A percentile compares a stretch with the other conserved stretches of the same genome.
These are phyloP conservation scores for Bradypodion ventrale DNA, from an alignment of 2,797 vertebrate genomes.

Conservation along the genomic window DNA sequence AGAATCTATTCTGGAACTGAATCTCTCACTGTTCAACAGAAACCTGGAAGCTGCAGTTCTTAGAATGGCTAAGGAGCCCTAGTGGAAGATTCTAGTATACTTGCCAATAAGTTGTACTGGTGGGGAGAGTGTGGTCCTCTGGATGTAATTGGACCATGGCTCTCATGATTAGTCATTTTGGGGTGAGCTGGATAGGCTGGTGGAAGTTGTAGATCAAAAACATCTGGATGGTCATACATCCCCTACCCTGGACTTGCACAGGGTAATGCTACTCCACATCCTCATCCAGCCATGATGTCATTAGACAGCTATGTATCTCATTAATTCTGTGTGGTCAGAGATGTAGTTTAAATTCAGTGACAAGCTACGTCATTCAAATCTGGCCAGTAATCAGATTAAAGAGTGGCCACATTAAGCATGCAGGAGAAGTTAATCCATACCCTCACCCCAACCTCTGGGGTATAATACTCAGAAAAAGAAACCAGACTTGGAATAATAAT, in stretches of 20 bases:
- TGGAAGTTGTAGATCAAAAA: no score
- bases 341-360: neutral
- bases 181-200: no score
- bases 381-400: neutral
- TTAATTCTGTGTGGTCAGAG: neutral
- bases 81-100: neutral
- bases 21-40: neutral
- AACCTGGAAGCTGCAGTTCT: neutral
- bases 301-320: neutral
- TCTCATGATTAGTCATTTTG: no score
- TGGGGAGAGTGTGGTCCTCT: no score
- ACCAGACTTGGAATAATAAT: neutral
- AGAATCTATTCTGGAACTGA: neutral
- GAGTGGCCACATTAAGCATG: neutral
- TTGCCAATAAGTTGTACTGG: neutral
- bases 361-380: neutral
- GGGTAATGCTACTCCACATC: neutral
- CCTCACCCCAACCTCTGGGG: neutral
- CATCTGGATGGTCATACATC: no score
- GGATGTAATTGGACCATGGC: neutral
- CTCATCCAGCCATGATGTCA: neutral
- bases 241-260: neutral
- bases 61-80: neutral
- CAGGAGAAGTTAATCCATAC: neutral
- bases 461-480: neutral